Base-by-base conservation (phyloP, 2,888 invertebrate genomes). In the Eurytoma adleriae region DNA sequence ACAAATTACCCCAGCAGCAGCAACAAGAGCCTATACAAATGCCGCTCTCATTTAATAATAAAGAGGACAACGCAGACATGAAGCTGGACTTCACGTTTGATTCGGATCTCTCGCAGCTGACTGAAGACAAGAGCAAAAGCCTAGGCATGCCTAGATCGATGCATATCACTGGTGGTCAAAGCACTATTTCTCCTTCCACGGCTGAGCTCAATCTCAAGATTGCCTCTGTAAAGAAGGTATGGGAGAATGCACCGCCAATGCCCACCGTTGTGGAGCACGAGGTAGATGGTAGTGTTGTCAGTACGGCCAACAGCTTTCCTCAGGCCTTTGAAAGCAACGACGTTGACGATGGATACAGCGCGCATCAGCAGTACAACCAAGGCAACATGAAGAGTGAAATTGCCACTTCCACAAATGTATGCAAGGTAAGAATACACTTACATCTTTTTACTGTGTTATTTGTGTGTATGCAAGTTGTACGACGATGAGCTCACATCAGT, bases 171-270 rank as follows among this genome's bases (percentile, higher is more conserved):
- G 93, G 94, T 67, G 93, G 93, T 30, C 94, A 95, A 75, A 96
- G 93, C 85, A 94, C 95, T 13, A 96, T 96, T 85, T 95, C 95
- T 14, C 95, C 95, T 20, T 94, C 96, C 83, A 96, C 97, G 57
- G 97, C 97, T 57, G 98, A 98, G 91, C 93, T 98, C 84, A 97
- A 97, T 92, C 94, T 96, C 92, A 98, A 98, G 92, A 98, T 98
- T 86, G 97, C 97, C 56, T 96, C 97, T 83, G 98, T 98, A 64
- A 98, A 98, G 91, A 96, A 96, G 85, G 93, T 94, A 18, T 96
- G 96, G 96, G 96, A 96, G 87, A 93, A 90, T 83, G 92, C 92
- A 1, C 91, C 93, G 14, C 91, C 93, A 4, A 95, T 94, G 94
- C 94, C 94, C 18, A 93, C 94, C 0, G 94, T 94, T 20, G 93